phyloP scores from a whole-genome alignment of 2,113 vertebrate species.

The Steatornis caripensis region DNA sequence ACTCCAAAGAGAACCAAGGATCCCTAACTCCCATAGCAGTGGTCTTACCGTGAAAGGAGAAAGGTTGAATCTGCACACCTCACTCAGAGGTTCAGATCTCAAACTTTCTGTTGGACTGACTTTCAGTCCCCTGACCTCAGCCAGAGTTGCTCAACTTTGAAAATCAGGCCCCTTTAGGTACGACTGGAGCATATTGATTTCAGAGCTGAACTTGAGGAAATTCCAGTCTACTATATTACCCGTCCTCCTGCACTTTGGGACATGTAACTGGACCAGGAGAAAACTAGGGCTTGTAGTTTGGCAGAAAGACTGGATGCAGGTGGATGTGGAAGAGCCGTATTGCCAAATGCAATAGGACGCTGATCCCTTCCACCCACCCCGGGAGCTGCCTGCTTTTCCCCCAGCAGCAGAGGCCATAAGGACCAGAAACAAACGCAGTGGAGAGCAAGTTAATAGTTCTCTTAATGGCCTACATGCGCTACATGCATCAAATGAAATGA shows the following conservation, averaged over 20 bases:
- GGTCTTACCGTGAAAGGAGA: neutral
- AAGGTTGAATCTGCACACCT: neutral
- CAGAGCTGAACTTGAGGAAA: constrained; percentile 28
- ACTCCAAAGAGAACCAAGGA: neutral
- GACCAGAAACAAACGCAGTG: neutral
- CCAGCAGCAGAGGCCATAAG: constrained; percentile 8
- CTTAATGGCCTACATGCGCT: neutral
- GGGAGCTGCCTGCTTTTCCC: neutral
- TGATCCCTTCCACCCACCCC: neutral
- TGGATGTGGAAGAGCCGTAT: neutral
- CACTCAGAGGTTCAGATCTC: neutral
- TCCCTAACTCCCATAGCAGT: neutral
- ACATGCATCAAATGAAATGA: constrained; percentile 27
- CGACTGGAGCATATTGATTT: constrained; percentile 13
- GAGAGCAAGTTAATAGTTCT: constrained; percentile 5
- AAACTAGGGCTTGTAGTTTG: neutral
- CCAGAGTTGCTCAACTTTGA: neutral
- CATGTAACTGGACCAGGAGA: neutral
- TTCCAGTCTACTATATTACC: constrained; percentile 12
- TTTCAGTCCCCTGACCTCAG: neutral
- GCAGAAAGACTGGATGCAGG: constrained; percentile 31
- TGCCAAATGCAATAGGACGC: constrained; percentile 20
- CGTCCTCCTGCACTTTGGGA: constrained; percentile 6
- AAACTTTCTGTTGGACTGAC: neutral
- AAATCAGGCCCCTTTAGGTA: constrained; percentile 2